A percentile compares a stretch with the other conserved stretches of the same genome.
Evolutionary conservation across 2,113 vertebrate genomes (phyloP).

Genomic region (human (Homo sapiens)): GRCh38 chr18:57154501-57155000

Average conservation of each 20-base stretch:
- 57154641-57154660: not conserved
- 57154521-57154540: conserved; percentile 72
- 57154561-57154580: conserved; percentile 18
- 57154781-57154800: not conserved
- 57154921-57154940: not conserved
- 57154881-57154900: not conserved
- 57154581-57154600: conserved; percentile 70
- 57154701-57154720: conserved; percentile 62
- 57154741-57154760: conserved; percentile 26
- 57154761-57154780: not conserved
- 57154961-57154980: not conserved
- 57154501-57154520: conserved; percentile 56
- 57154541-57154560: not conserved
- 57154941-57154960: not conserved
- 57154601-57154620: conserved; percentile 67
- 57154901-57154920: not conserved
- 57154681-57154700: conserved; percentile 69
- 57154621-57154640: not conserved
- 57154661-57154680: conserved; percentile 25
- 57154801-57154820: not conserved
- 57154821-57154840: no score
- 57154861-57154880: not conserved
- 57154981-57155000: not conserved
- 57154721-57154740: not conserved
- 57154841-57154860: not conserved